Evolutionary conservation across 2,113 vertebrate genomes (phyloP), one percentile per base, ranked within the genome.

Genomic region (Xyrauchen texanus): DNA sequence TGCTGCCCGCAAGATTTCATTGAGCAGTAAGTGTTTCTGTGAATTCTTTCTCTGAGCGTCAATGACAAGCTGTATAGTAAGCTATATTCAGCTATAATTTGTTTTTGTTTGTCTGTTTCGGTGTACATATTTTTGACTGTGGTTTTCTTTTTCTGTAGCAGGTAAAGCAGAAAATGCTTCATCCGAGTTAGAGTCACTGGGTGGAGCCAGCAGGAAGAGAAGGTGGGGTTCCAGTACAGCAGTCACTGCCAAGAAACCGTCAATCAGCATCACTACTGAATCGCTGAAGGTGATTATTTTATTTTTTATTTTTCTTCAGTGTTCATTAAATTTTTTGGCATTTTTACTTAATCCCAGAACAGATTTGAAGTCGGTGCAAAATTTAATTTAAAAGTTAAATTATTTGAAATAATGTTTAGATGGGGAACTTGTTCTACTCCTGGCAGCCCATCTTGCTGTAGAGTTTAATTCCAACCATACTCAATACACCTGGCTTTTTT

Each of bases 211-310:
- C 47, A 93, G 96, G 80, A 96, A 96, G 83, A 91, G 96, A 75
- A 92, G 96, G 60, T 97, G 96, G 96, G 96, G 96, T 46, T 94
- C 96, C 85, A 96, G 95, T 89, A 95, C 96, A 0, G 93, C 95
- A 0, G 89, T 94, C 67, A 96, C 94, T 0, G 91, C 94, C 77
- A 97, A 97, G 93, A 96, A 96, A 77, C 95, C 95, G 0, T 97
- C 95, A 15, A 96, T 96, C 90, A 97, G 94, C 87, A 96, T 97
- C 88, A 96, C 95, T 84, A 96, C 96, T 0, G 96, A 97, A 10
- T 97, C 96, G 0, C 92, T 97, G 68, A 97, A 96, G 96, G 95
- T 96, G 91, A 8, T 5, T 46, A 34, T 34, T 34, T 34, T 34
- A 34, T 34, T 34, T 34, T 34, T 34, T 34, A 1, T 34, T 34